Conservation (phyloP, 2,888 invertebrate species). For the Beris chalybata region DNA sequence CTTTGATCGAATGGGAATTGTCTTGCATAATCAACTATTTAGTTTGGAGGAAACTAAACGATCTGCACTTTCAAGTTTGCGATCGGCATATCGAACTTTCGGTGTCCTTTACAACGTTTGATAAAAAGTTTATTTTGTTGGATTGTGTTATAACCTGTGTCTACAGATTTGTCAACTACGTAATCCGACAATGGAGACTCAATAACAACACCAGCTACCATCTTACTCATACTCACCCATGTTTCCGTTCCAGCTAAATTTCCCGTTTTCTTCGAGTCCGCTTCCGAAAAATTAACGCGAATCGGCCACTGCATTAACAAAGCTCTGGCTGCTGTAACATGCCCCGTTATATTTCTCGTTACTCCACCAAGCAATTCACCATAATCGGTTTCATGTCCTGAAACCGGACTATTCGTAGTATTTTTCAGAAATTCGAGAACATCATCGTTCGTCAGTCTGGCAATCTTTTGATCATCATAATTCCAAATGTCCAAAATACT, state of each 20-base stretch:
- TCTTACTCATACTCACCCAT: constrained; percentile 60
- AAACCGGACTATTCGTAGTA: constrained; percentile 63
- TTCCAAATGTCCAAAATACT: constrained; percentile 74
- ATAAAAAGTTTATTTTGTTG: too few species aligned
- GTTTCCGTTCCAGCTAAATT: constrained; percentile 75
- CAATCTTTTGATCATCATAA: constrained; percentile 60
- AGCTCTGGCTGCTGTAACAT: constrained; percentile 66
- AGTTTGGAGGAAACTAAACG: too few species aligned
- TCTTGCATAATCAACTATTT: too few species aligned
- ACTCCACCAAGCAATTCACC: constrained; percentile 65
- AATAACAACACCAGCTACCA: too few species aligned
- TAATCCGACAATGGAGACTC: too few species aligned
- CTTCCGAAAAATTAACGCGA: constrained; percentile 67
- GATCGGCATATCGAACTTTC: too few species aligned
- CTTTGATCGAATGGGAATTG: too few species aligned
- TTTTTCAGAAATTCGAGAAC: constrained; percentile 65
- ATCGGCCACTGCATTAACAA: constrained; percentile 67
- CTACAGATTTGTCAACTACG: too few species aligned
- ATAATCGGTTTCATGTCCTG: constrained; percentile 68
- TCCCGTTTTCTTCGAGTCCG: constrained; percentile 67
- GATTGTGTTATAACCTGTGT: too few species aligned
- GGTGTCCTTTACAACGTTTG: too few species aligned
- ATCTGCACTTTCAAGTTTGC: too few species aligned
- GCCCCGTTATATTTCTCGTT: constrained; percentile 61
- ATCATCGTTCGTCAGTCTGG: constrained; percentile 62